phyloP scores from a whole-genome alignment of 2,797 vertebrate genomes.

The Enteromius treurensis region DNA sequence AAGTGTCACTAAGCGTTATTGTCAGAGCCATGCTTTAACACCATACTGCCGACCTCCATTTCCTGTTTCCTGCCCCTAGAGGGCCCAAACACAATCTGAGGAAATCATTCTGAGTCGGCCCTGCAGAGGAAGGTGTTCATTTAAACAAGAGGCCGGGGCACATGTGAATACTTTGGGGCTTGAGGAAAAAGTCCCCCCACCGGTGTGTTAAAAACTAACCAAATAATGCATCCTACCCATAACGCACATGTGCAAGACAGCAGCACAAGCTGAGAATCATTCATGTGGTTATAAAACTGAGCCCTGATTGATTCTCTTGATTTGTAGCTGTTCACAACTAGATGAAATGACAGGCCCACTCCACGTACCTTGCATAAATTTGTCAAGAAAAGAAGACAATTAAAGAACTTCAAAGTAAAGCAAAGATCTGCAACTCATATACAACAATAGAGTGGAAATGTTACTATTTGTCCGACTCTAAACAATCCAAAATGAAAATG shows the following conservation, averaged over 20 bases:
- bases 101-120: constrained; percentile 67
- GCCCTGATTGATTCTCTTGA: constrained; percentile 34
- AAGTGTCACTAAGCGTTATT: constrained; percentile 69
- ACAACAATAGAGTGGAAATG: constrained; percentile 60
- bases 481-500: constrained; percentile 71
- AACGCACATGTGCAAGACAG: constrained; percentile 28
- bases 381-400: constrained; percentile 41
- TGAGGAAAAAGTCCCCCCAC: constrained; percentile 22
- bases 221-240: constrained; percentile 13
- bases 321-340: background rate
- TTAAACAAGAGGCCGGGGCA: constrained; percentile 47
- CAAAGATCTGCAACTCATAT: constrained; percentile 68
- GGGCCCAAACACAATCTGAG: constrained; percentile 71
- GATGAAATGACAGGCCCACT: constrained; percentile 3
- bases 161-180: constrained; percentile 36
- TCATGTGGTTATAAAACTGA: constrained; percentile 1
- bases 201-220: constrained; percentile 35
- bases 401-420: constrained; percentile 65
- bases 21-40: constrained; percentile 65
- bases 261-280: constrained; percentile 15
- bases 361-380: background rate
- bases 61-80: constrained; percentile 70
- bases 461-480: constrained; percentile 58
- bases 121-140: constrained; percentile 58
- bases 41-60: constrained; percentile 65